phyloP scores from a whole-genome alignment of 37 sponge, comb jelly and placozoan genomes.

The Eunapius fragilis region DNA sequence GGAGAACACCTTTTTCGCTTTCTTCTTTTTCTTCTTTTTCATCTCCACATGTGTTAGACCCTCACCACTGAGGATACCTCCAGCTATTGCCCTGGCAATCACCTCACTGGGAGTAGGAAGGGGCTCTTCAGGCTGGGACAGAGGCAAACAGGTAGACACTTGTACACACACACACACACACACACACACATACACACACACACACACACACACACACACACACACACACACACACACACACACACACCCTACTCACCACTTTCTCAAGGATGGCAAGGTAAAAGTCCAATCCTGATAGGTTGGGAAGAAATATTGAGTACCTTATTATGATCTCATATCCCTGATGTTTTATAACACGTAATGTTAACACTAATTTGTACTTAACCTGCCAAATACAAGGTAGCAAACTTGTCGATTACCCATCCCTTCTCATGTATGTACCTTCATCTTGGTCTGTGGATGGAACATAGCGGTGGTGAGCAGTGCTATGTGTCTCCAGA shows the following conservation, averaged over 20 bases:
- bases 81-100: conserved; percentile 47
- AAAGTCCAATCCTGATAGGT: not conserved
- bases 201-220: no score
- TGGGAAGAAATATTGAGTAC: not conserved
- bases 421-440: not conserved
- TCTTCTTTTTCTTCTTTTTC: conserved; percentile 34
- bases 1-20: conserved; percentile 5
- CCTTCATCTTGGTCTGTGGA: not conserved
- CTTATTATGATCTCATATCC: no score
- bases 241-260: conserved; percentile 4
- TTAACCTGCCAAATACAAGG: no score
- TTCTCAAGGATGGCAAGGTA: conserved; percentile 22
- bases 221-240: no score
- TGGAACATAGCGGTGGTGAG: not conserved
- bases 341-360: no score
- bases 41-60: conserved; percentile 3
- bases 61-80: conserved; percentile 44
- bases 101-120: conserved; percentile 39
- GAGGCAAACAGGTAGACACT: not conserved
- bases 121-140: not conserved
- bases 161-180: no score
- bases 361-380: no score
- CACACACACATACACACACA: no score
- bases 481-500: not conserved
- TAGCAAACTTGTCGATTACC: not conserved